Evolutionary conservation across 2,797 vertebrate genomes (phyloP), one percentile per base, ranked within the genome.

Genomic region (Etheostoma perlongum): DNA sequence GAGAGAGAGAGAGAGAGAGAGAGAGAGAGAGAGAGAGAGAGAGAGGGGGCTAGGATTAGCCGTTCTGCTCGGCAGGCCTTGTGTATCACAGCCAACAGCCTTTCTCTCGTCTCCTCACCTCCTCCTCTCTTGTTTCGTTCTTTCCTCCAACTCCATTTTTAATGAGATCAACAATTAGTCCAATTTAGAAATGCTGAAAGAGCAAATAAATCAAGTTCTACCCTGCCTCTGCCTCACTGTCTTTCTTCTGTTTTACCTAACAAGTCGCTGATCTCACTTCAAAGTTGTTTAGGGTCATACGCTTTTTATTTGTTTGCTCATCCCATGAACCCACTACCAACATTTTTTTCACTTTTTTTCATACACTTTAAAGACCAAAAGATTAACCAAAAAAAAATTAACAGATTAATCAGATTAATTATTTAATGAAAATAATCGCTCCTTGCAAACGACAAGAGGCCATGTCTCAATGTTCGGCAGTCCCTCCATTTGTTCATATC

Each of bases 111-210:
- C 81, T 84, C 79, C 79, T 78, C 76, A 36, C 72, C 79, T 54
- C 88, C 86, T 79, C 81, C 76, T 66, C 67, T 61, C 59, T 71
- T 44, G 74, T 78, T 88, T 84, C 55, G 21, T 87, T 87, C 83
- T 85, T 90, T 85, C 85, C 88, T 89, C 85, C 80, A 88, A 94
- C 91, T 90, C 87, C 90, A 91, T 92, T 94, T 95, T 95, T 95
- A 95, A 95, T 94, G 93, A 95, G 93, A 94, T 94, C 93, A 92
- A 94, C 93, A 95, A 96, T 96, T 95, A 96, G 93, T 88, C 82
- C 79, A 88, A 93, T 93, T 92, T 91, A 93, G 88, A 92, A 90
- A 91, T 88, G 88, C 90, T 89, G 92, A 94, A 94, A 90, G 89
- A 91, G 89, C 84, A 93, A 92, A 93, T 89, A 93, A 93, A 91